Percentiles rank a stretch among this genome's conserved stretches.
phyloP scores from a whole-genome alignment of 1,140 invertebrate species.

The Lepidotrigona ventralis region DNA sequence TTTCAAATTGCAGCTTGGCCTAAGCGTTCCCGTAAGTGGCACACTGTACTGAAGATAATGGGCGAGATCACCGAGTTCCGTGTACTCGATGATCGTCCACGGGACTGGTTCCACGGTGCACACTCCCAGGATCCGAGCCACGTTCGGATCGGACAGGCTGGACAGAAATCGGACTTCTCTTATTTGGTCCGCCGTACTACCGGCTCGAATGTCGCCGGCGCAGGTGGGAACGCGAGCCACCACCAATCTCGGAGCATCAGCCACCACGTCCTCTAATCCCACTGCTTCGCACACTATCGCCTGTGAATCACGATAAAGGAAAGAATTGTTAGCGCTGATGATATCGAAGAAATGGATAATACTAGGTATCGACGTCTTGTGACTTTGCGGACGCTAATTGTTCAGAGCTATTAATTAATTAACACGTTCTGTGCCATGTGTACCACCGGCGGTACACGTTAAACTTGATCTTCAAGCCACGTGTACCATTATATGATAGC shows the following conservation, averaged over 20 bases:
- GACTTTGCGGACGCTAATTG: no score
- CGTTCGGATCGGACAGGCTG: conserved; percentile 86
- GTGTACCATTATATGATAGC: no score
- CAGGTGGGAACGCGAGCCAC: conserved; percentile 78
- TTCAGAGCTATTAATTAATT: no score
- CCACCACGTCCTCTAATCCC: conserved; percentile 78
- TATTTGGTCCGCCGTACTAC: conserved; percentile 71
- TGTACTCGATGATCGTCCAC: conserved; percentile 89
- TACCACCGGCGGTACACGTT: no score
- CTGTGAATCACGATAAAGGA: conserved; percentile 65
- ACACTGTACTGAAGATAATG: conserved; percentile 85
- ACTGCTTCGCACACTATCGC: conserved; percentile 81
- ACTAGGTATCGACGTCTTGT: no score
- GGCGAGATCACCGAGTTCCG: conserved; percentile 89
- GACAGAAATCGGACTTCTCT: conserved; percentile 88
- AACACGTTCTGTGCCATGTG: no score
- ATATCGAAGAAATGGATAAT: no score
- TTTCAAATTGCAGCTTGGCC: conserved; percentile 75
- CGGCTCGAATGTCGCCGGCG: conserved; percentile 63
- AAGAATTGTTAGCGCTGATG: neutral
- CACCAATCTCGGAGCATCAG: conserved; percentile 77
- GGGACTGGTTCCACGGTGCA: conserved; percentile 83
- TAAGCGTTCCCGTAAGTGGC: conserved; percentile 73
- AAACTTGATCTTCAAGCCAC: no score
- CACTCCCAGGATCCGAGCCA: conserved; percentile 87